Evolutionary conservation across 2,797 vertebrate species (phyloP), one percentile per base, ranked within the genome.

Genomic region (Onychomys torridus): DNA sequence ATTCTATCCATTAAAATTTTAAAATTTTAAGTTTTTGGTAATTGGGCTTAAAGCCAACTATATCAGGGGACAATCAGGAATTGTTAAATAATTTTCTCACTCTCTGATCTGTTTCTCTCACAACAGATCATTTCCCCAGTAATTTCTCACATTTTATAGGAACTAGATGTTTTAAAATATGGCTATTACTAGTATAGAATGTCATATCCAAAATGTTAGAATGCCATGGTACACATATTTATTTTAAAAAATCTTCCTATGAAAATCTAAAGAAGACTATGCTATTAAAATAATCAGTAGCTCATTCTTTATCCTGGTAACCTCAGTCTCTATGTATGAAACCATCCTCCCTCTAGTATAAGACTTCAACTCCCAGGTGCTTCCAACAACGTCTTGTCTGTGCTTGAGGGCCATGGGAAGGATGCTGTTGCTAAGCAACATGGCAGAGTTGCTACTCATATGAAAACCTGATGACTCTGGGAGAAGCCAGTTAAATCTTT

Each of bases 401-500:
- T 19, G 13, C 89, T 78, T 89, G 73, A 97, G 82, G 32, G 9
- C 43, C n/a, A 91, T n/a, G 34, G 92, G 95, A 95, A 75, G 29
- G 67, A 78, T 57, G 13, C 25, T 95, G 93, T 93, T 34, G 94
- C 96, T 97, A 97, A 97, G 96, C 97, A 86, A 61, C 57, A 69
- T 78, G 13, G 6, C 0, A 6, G 73, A 67, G 21, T 23, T 49
- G 19, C 5, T 46, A 46, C 93, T 94, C 78, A 96, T 43, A 61
- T 37, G 76, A 71, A 25, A 71, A 98, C 61, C 27, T 90, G 94
- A 94, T 59, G 86, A 65, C 0, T 96, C 90, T 85, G 92, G 57
- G 34, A 69, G 65, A 93, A n/a, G 67, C 88, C 95, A 97, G 83
- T 93, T 97, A 96, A 82, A 37, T 93, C 97, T 97, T 97, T 37